Evolutionary conservation across 2,113 vertebrate genomes (phyloP).

Genomic region (Okapia johnstoni): DNA sequence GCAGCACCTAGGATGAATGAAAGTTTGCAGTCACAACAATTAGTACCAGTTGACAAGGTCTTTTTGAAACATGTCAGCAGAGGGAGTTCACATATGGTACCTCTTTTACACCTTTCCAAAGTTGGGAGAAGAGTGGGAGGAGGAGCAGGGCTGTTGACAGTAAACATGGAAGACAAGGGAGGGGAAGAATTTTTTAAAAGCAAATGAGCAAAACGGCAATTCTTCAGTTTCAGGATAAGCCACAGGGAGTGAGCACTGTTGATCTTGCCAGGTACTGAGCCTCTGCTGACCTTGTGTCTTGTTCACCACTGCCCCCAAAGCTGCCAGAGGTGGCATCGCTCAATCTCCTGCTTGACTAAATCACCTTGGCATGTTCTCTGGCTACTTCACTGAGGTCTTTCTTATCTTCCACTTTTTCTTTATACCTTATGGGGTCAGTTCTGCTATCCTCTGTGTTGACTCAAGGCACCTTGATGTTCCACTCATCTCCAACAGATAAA

Average conservation of each 20-base stretch:
- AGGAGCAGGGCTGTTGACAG: constrained; percentile 52
- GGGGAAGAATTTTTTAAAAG: constrained; percentile 26
- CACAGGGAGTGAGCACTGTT: background rate
- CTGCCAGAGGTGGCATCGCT: accelerated
- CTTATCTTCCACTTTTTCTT: background rate
- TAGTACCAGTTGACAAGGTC: constrained; percentile 79
- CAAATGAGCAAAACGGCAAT: background rate
- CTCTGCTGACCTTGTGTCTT: background rate
- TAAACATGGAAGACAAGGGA: constrained; percentile 55
- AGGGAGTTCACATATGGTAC: constrained; percentile 77
- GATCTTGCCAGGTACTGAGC: background rate
- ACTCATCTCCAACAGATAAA: background rate
- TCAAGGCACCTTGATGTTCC: background rate
- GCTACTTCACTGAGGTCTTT: background rate
- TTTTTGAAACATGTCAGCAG: constrained; percentile 77
- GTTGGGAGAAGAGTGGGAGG: constrained; percentile 55
- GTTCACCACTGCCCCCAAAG: background rate
- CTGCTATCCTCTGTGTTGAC: background rate
- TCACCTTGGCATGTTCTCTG: background rate
- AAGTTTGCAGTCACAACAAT: constrained; percentile 77
- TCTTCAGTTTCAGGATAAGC: background rate
- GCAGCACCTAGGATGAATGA: constrained; percentile 52
- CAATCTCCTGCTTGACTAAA: background rate
- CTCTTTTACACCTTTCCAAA: constrained; percentile 76
- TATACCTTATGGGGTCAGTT: background rate